Percentiles rank a stretch among this genome's conserved stretches.
Conservation (phyloP, 2,113 vertebrate genomes). For the Erythrocercus mccallii region DNA sequence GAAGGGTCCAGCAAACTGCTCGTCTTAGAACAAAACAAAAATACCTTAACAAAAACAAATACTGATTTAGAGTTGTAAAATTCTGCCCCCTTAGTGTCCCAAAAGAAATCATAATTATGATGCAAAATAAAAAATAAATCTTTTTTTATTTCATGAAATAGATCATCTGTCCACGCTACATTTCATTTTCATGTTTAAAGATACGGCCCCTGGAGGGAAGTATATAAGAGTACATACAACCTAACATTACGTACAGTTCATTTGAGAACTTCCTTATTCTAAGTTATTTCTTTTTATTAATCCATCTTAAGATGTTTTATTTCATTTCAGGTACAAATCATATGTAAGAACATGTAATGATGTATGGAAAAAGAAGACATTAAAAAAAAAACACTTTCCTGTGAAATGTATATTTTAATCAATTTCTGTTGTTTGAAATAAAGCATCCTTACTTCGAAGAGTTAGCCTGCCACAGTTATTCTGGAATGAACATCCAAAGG, state of each 20-base stretch:
- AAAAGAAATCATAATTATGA: not conserved
- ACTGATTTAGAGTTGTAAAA: constrained; percentile 23
- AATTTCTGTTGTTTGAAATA: constrained; percentile 19
- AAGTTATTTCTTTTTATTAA: constrained; percentile 62
- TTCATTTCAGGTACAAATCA: not conserved
- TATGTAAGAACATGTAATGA: not conserved
- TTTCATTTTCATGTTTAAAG: not conserved
- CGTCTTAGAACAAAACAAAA: not conserved
- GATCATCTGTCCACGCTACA: not conserved
- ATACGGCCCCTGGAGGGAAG: constrained; percentile 27
- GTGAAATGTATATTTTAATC: not conserved
- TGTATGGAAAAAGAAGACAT: not conserved
- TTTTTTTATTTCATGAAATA: constrained; percentile 27
- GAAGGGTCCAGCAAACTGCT: constrained; percentile 51
- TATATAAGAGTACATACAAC: not conserved
- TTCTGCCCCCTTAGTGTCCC: not conserved
- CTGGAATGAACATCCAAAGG: not conserved
- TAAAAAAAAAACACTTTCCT: not conserved
- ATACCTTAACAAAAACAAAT: not conserved
- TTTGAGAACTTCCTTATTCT: not conserved
- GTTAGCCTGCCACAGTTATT: not conserved
- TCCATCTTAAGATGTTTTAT: not conserved
- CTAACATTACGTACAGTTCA: not conserved
- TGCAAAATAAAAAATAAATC: not conserved
- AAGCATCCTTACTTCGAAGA: not conserved